Evolutionary conservation across 1,140 invertebrate genomes (phyloP).

Genomic region (Zaprionus kolodkinae): DNA sequence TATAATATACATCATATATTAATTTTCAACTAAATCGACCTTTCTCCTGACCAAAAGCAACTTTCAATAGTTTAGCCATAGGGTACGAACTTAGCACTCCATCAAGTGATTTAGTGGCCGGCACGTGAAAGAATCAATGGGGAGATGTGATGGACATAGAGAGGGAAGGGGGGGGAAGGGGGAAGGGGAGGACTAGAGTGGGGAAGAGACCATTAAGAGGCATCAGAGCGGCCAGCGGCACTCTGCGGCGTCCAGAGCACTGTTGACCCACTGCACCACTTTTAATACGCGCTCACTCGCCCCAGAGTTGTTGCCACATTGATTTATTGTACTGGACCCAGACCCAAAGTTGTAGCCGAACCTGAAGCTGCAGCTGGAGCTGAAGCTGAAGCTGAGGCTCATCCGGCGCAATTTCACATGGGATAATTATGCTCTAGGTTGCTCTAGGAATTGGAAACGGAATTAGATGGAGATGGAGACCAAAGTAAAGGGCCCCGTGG

Average conservation of each 20-base stretch:
- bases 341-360: constrained; percentile 3
- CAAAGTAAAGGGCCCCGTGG: constrained; percentile 77
- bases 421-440: constrained; percentile 65
- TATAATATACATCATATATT: neutral
- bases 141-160: constrained; percentile 26
- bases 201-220: constrained; percentile 64
- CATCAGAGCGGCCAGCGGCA: constrained; percentile 27
- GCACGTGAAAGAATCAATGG: constrained; percentile 32
- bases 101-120: constrained; percentile 76
- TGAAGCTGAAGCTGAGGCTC: constrained; percentile 47
- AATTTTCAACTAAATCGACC: neutral
- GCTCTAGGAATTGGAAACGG: constrained; percentile 14
- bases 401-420: constrained; percentile 76
- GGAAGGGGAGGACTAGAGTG: neutral
- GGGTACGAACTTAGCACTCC: constrained; percentile 68
- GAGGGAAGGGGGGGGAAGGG: too few relatives aligned
- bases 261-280: constrained; percentile 77
- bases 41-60: constrained; percentile 32
- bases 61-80: constrained; percentile 45
- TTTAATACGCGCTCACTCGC: constrained; percentile 46
- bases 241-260: constrained; percentile 58
- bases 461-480: constrained; percentile 31
- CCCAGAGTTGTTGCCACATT: constrained; percentile 49
- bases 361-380: constrained; percentile 10
- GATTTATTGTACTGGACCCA: constrained; percentile 61